phyloP scores from a whole-genome alignment of 2,113 vertebrate species.

The Todiramphus saurophagus region DNA sequence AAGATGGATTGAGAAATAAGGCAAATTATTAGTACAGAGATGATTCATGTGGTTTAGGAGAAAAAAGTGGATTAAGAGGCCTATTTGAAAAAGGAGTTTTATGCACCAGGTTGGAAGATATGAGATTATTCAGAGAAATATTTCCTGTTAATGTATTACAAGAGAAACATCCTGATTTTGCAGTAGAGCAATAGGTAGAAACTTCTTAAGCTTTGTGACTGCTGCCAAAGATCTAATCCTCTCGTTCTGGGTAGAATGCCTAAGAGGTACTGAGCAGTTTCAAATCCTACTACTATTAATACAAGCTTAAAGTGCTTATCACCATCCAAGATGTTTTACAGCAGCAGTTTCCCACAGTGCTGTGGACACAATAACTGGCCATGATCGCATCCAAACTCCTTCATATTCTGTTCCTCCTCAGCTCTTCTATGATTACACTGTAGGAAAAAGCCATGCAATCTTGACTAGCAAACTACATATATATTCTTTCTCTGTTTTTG shows the following conservation, averaged over 20 bases:
- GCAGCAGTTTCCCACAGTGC: neutral
- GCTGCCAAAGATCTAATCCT: conserved; percentile 7
- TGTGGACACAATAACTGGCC: neutral
- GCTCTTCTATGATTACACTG: neutral
- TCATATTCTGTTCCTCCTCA: neutral
- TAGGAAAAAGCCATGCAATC: neutral
- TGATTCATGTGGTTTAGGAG: neutral
- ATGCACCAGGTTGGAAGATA: neutral
- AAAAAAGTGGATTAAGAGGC: neutral
- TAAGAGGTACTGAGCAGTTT: conserved; percentile 11
- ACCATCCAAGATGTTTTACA: neutral
- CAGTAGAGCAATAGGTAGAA: neutral
- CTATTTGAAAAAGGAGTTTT: neutral
- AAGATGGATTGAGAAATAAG: neutral
- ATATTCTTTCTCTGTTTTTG: neutral
- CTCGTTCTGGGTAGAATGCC: neutral
- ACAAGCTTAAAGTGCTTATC: neutral
- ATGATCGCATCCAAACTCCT: neutral
- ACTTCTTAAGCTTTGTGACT: neutral
- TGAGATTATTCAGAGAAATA: neutral
- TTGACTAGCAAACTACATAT: neutral
- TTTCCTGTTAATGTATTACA: neutral
- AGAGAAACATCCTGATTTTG: neutral
- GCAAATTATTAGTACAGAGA: neutral
- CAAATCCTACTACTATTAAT: conserved; percentile 12